phyloP scores from a whole-genome alignment of 1,140 invertebrate genomes.

The Trachymyrmex septentrionalis region DNA sequence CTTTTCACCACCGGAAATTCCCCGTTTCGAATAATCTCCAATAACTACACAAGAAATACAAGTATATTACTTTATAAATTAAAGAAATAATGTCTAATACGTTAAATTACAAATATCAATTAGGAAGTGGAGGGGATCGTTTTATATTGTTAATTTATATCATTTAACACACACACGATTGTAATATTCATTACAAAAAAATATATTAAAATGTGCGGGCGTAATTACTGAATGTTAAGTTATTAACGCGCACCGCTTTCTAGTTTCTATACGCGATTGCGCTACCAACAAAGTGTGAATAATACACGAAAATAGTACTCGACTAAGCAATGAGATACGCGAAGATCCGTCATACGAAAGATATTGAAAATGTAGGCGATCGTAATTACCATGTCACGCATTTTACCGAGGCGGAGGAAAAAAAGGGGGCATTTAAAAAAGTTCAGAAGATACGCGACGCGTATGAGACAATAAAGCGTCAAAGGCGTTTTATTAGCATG shows the following conservation, averaged over 20 bases:
- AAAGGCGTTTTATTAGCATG: conserved; percentile 34
- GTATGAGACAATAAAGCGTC: conserved; percentile 24
- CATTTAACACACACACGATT: not conserved
- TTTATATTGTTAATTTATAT: not conserved
- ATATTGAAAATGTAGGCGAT: conserved; percentile 39
- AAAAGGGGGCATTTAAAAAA: conserved; percentile 8
- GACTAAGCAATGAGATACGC: not conserved
- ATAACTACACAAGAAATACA: conserved; percentile 89
- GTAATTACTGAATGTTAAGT: not conserved
- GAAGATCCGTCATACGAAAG: conserved; percentile 8
- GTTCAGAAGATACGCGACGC: not conserved
- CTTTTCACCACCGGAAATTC: conserved; percentile 95
- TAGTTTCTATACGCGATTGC: not conserved
- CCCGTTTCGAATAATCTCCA: conserved; percentile 92
- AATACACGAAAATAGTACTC: conserved; percentile 30
- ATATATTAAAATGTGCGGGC: not conserved
- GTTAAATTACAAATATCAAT: not conserved
- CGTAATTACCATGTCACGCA: conserved; percentile 24
- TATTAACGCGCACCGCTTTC: not conserved
- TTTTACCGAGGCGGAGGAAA: conserved; percentile 29
- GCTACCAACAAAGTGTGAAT: not conserved
- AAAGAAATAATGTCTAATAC: not conserved
- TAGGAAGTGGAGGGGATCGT: not conserved
- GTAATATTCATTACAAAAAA: not conserved
- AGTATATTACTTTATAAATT: not conserved